Evolutionary conservation across 2,888 invertebrate species (phyloP), one percentile per base, ranked within the genome.

Genomic region (Siphonodentalium dalli): DNA sequence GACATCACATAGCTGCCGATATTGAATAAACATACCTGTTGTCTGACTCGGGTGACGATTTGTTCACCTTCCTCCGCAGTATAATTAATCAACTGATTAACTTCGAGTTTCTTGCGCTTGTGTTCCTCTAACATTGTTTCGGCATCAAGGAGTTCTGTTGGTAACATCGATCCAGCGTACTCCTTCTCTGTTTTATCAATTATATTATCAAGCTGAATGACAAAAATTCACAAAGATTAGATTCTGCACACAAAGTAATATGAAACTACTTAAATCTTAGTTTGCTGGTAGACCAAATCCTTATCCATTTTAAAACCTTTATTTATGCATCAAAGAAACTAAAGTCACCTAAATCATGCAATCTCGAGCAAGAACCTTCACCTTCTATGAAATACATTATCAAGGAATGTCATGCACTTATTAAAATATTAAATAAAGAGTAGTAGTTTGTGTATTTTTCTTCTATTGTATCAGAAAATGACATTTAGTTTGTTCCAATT

Each of bases 1-100:
- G 37, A 37, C 13, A 37, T 37, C 11, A 37, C 11, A 7, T 21
- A 6, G 15, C 37, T 15, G 38, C n/a, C n/a, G n/a, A n/a, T n/a
- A n/a, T n/a, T n/a, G n/a, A 26, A 13, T 21, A 6, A 21, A 58
- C 68, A 58, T 66, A 84, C 85, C 83, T 89, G 88, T 71, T 86
- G 86, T 58, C 86, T 85, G 55, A 91, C 89, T 78, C 87, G 86
- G 64, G 85, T 83, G 43, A 89, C 87, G 57, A 90, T 84, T 72
- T 87, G 85, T 67, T 89, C 88, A 66, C 88, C 87, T 78, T 90
- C 89, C 61, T 86, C 85, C 71, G 87, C 85, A 31, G 88, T 84
- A 71, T 85, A 86, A 77, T 86, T 86, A 74, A 90, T 86, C 71
- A 87, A 84, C 76, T 90, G 88, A 68, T 86, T 82, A 55, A 89